These are phyloP conservation scores for Sebastes schlegelii DNA, from an alignment of 2,113 vertebrate species.

Conservation along the genomic window DNA sequence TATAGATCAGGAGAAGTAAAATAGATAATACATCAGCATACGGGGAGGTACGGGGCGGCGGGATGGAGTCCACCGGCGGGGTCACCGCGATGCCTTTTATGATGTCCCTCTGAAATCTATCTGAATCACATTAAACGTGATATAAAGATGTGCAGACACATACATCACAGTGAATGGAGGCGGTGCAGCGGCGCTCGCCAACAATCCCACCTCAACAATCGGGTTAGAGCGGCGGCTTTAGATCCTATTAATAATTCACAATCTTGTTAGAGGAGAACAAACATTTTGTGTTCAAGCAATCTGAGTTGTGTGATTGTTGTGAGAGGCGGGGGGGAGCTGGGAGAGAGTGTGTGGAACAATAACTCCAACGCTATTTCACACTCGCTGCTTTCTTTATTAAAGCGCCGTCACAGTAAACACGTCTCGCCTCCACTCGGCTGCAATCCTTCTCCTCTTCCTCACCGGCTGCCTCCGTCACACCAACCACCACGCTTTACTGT, in stretches of 20 bases:
- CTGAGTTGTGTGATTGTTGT: constrained; percentile 82
- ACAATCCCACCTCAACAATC: constrained; percentile 86
- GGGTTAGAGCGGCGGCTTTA: constrained; percentile 80
- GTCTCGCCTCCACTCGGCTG: constrained; percentile 52
- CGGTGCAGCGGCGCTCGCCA: constrained; percentile 77
- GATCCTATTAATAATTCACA: constrained; percentile 89
- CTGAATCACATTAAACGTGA: constrained; percentile 86
- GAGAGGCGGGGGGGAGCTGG: constrained; percentile 43
- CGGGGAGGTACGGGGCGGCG: too few relatives aligned
- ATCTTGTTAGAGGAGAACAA: constrained; percentile 88
- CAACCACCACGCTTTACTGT: too few relatives aligned
- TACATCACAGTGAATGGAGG: constrained; percentile 85
- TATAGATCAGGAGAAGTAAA: too few relatives aligned
- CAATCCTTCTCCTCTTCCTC: not conserved
- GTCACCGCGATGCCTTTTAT: constrained; percentile 51
- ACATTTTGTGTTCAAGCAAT: constrained; percentile 87
- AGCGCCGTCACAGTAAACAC: constrained; percentile 82
- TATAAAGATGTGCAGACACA: constrained; percentile 88
- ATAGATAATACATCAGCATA: too few relatives aligned
- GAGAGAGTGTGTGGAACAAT: constrained; percentile 73
- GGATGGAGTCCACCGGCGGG: too few relatives aligned
- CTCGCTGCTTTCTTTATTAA: constrained; percentile 86
- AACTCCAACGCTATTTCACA: constrained; percentile 83
- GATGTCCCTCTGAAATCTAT: constrained; percentile 87
- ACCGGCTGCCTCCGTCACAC: not conserved